phyloP scores from a whole-genome alignment of 2,113 vertebrate genomes.

The Misgurnus anguillicaudatus region DNA sequence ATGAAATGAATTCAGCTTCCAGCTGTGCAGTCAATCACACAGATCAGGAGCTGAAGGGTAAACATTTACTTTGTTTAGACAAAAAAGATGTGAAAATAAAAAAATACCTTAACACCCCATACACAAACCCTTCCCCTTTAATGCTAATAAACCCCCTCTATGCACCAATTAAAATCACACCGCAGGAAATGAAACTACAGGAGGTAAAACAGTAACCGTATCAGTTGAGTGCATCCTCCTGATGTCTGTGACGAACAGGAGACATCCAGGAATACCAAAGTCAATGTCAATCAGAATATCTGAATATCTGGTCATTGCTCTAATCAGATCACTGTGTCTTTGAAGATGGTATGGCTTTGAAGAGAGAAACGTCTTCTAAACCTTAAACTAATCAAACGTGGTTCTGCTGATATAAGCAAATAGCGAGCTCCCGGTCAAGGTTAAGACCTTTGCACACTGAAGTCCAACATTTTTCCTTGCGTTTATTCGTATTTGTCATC shows the following conservation, averaged over 20 bases:
- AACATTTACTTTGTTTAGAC: background rate
- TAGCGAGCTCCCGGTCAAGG: background rate
- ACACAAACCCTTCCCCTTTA: background rate
- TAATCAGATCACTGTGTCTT: conserved; percentile 64
- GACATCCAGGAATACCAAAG: background rate
- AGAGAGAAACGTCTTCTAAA: conserved; percentile 43
- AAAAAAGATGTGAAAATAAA: background rate
- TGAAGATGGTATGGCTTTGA: conserved; percentile 60
- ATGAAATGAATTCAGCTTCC: background rate
- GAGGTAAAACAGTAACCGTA: background rate
- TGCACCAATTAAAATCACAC: conserved; percentile 10
- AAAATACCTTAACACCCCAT: background rate
- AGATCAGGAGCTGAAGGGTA: conserved; percentile 4
- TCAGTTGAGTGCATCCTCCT: background rate
- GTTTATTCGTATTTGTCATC: too few species aligned
- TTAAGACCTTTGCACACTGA: background rate
- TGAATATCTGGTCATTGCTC: conserved; percentile 27
- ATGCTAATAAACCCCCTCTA: conserved; percentile 21
- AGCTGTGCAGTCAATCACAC: background rate
- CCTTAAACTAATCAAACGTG: conserved; percentile 66
- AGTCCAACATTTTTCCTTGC: too few species aligned
- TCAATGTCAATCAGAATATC: conserved; percentile 52
- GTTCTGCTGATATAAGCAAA: conserved; percentile 56
- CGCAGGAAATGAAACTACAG: background rate
- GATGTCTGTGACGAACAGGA: conserved; percentile 17